Percentiles rank a stretch among this genome's conserved stretches.
Conservation (phyloP, 2,113 vertebrate genomes). For the Setophaga petechia region DNA sequence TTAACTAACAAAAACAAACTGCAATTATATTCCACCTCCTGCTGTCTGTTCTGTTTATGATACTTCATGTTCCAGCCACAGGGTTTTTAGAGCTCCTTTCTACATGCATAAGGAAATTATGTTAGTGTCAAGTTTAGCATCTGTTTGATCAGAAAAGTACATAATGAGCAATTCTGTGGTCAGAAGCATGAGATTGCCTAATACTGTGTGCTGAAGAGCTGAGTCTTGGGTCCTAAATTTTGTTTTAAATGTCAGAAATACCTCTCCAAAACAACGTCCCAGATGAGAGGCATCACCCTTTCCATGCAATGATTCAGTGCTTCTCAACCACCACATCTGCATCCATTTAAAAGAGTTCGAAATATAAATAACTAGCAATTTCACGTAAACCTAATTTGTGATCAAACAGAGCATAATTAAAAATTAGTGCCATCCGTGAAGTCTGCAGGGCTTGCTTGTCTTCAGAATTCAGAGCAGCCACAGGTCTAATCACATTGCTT, state of each 20-base stretch:
- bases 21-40: conserved; percentile 51
- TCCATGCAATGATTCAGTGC: conserved; percentile 9
- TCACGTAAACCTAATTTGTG: not conserved
- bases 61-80: not conserved
- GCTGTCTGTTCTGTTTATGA: conserved; percentile 44
- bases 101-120: not conserved
- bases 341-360: conserved; percentile 12
- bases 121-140: conserved; percentile 48
- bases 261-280: not conserved
- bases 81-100: conserved; percentile 11
- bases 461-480: conserved; percentile 21
- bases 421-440: not conserved
- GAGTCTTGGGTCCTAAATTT: not conserved
- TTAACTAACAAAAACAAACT: conserved; percentile 57
- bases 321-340: conserved; percentile 26
- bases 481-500: conserved; percentile 31
- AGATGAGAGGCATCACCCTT: not conserved
- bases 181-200: not conserved
- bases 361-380: conserved; percentile 26
- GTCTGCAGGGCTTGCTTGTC: not conserved
- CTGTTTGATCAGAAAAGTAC: conserved; percentile 13
- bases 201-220: not conserved
- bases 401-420: conserved; percentile 42
- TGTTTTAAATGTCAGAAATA: not conserved
- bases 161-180: not conserved